These are phyloP conservation scores for Notarius quadriscutis DNA, from an alignment of 2,113 vertebrate genomes.

Conservation along the genomic window DNA sequence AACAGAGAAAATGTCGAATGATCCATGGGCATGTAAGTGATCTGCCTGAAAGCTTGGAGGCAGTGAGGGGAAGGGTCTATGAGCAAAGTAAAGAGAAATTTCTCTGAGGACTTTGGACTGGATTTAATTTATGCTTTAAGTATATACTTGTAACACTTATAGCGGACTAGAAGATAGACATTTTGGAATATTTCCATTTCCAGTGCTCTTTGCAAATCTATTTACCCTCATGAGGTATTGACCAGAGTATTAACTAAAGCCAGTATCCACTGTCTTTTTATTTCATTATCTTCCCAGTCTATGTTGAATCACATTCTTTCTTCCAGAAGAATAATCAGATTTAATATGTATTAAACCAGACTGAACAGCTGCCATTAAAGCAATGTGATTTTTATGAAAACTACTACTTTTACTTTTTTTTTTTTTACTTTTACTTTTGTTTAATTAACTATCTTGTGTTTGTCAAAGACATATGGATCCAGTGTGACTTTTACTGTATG, in stretches of 20 bases:
- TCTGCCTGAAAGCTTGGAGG: conserved; percentile 29
- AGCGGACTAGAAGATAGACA: conserved; percentile 8
- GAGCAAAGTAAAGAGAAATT: neutral
- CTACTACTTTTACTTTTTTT: neutral
- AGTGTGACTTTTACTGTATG: neutral
- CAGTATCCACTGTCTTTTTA: neutral
- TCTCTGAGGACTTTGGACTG: neutral
- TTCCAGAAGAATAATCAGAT: neutral
- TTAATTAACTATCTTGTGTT: neutral
- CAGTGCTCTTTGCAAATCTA: neutral
- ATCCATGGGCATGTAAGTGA: conserved; percentile 52
- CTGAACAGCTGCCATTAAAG: neutral
- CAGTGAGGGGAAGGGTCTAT: neutral
- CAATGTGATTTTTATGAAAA: neutral
- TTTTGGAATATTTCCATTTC: conserved; percentile 31
- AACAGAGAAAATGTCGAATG: conserved; percentile 57
- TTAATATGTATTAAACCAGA: neutral
- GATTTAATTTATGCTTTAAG: neutral
- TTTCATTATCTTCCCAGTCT: neutral
- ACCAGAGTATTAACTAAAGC: neutral
- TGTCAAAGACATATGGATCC: neutral
- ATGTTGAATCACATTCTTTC: neutral
- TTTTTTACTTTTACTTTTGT: too few species aligned
- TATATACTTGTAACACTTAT: neutral
- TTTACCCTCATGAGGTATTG: conserved; percentile 19